phyloP scores from a whole-genome alignment of 2,113 vertebrate species.

The Microtus montanus region DNA sequence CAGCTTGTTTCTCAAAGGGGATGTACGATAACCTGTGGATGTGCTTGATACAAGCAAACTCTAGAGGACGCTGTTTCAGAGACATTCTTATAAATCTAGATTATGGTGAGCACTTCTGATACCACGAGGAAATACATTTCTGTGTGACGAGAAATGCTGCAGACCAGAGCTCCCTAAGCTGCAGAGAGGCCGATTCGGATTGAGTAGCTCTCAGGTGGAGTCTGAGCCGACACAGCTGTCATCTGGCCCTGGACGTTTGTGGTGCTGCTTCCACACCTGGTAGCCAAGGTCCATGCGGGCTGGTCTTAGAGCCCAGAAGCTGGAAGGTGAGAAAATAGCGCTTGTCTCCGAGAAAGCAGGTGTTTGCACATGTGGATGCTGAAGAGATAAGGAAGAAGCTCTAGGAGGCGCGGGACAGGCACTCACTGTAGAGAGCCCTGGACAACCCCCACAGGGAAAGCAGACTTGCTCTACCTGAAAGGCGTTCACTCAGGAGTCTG shows the following conservation, averaged over 20 bases:
- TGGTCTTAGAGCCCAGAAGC: neutral
- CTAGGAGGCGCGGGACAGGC: neutral
- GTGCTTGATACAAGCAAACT: neutral
- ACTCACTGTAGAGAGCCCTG: neutral
- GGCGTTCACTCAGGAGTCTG: neutral
- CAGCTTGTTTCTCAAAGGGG: neutral
- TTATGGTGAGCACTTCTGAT: neutral
- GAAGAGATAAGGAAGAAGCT: neutral
- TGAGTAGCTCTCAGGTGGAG: neutral
- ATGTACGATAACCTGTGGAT: neutral
- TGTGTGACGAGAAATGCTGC: neutral
- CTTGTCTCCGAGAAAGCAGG: neutral
- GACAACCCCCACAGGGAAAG: neutral
- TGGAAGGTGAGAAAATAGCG: neutral
- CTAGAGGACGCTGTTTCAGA: neutral
- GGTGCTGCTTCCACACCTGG: neutral
- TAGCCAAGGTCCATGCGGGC: neutral
- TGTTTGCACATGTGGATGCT: neutral
- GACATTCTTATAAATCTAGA: neutral
- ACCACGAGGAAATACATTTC: neutral
- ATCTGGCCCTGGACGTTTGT: neutral
- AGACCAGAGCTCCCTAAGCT: neutral
- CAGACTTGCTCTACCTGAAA: constrained; percentile 12
- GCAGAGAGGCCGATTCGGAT: neutral
- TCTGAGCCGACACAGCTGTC: neutral